Percentiles rank a stretch among this genome's conserved stretches.
Evolutionary conservation across 2,797 vertebrate genomes (phyloP).

Genomic region (Sparidentex hasta): DNA sequence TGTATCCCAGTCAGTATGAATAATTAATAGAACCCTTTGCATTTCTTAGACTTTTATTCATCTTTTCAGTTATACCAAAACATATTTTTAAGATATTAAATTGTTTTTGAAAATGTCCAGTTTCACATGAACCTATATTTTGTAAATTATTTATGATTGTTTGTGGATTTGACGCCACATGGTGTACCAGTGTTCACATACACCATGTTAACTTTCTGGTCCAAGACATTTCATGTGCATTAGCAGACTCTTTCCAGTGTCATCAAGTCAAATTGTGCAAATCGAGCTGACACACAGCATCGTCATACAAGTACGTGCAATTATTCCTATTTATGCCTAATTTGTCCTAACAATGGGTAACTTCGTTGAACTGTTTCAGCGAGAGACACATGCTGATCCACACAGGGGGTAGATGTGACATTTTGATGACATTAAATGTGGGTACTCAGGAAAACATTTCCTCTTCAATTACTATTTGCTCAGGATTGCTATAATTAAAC

Average conservation of each 20-base stretch:
- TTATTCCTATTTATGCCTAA: neutral
- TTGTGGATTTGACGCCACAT: slow-evolving; percentile 7
- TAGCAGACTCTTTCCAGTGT: neutral
- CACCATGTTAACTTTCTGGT: slow-evolving; percentile 15
- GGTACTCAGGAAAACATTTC: slow-evolving; percentile 5
- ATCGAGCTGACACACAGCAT: neutral
- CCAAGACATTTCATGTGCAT: neutral
- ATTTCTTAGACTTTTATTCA: neutral
- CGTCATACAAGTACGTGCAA: neutral
- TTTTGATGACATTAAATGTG: slow-evolving; percentile 38
- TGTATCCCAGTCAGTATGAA: neutral
- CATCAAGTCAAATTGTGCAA: slow-evolving; percentile 8
- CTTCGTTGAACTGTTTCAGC: slow-evolving; percentile 7
- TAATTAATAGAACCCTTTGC: neutral
- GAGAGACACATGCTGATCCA: slow-evolving; percentile 12
- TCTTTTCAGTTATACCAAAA: no score
- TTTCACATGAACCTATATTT: neutral
- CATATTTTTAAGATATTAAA: no score
- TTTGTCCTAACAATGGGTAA: neutral
- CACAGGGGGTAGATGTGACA: slow-evolving; percentile 19
- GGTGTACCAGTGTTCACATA: neutral
- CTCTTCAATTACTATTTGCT: slow-evolving; percentile 4
- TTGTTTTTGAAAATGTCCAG: neutral
- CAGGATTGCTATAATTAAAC: slow-evolving; percentile 19
- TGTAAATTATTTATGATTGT: neutral